phyloP scores from a whole-genome alignment of 2,797 vertebrate genomes.

The Argentina silus region DNA sequence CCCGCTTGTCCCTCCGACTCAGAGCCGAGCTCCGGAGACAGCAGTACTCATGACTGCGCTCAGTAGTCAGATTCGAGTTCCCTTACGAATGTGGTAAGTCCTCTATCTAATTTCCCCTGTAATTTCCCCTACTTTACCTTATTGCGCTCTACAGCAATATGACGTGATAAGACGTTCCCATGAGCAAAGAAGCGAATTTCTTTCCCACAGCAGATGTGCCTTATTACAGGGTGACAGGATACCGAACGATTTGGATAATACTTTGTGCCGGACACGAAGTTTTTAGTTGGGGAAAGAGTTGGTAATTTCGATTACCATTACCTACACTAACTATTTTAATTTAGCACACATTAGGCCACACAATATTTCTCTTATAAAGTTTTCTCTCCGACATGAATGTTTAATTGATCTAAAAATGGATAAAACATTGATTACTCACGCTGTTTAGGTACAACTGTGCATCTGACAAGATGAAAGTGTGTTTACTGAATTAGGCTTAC shows the following conservation, averaged over 20 bases:
- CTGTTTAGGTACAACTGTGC: background rate
- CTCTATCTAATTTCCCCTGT: background rate
- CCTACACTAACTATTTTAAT: background rate
- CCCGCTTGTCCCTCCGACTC: background rate
- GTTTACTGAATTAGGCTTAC: background rate
- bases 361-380: background rate
- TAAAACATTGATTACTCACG: background rate
- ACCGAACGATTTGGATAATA: too few species aligned
- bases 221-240: too few species aligned
- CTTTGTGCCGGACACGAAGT: too few species aligned
- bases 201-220: too few species aligned
- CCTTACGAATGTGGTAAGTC: background rate
- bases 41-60: slow-evolving; percentile 4
- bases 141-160: background rate
- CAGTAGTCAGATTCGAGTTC: background rate
- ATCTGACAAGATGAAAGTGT: background rate
- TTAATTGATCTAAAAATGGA: background rate
- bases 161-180: too few species aligned
- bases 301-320: too few species aligned
- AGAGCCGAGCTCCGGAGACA: background rate
- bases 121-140: background rate
- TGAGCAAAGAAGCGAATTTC: background rate
- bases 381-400: background rate
- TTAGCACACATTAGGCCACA: background rate
- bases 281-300: too few species aligned